A percentile compares a stretch with the other conserved stretches of the same genome.
Evolutionary conservation across 2,797 vertebrate species (phyloP).

Genomic region (Pseudochirops corinnae): DNA sequence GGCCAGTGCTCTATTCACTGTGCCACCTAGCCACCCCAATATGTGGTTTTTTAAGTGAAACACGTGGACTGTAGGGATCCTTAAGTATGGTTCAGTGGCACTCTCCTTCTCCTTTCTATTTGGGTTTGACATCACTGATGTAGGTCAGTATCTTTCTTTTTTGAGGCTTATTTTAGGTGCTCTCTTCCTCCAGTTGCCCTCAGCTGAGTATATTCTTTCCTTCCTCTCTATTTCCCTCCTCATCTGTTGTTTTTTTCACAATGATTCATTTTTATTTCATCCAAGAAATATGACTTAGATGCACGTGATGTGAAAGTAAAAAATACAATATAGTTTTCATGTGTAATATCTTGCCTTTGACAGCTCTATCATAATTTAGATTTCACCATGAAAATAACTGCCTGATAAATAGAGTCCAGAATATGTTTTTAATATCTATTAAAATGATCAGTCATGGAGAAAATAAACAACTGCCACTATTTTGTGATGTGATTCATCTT

Average conservation of each 20-base stretch:
- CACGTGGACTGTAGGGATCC: background rate
- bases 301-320: background rate
- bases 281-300: slow-evolving; percentile 11
- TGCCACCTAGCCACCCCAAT: no score
- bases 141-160: background rate
- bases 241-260: no score
- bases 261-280: slow-evolving; percentile 6
- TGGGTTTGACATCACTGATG: background rate
- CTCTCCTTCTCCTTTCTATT: background rate
- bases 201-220: background rate
- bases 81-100: background rate
- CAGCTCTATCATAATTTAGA: slow-evolving; percentile 18
- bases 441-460: background rate
- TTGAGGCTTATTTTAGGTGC: background rate
- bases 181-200: background rate
- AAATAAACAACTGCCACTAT: background rate
- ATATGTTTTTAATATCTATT: slow-evolving; percentile 7
- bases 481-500: background rate
- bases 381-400: slow-evolving; percentile 39
- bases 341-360: background rate
- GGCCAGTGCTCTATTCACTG: no score
- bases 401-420: background rate
- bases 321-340: background rate
- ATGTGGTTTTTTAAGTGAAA: background rate
- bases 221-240: background rate